A percentile compares a stretch with the other conserved stretches of the same genome.
phyloP scores from a whole-genome alignment of 2,888 invertebrate genomes.

The Electrophaes corylata region DNA sequence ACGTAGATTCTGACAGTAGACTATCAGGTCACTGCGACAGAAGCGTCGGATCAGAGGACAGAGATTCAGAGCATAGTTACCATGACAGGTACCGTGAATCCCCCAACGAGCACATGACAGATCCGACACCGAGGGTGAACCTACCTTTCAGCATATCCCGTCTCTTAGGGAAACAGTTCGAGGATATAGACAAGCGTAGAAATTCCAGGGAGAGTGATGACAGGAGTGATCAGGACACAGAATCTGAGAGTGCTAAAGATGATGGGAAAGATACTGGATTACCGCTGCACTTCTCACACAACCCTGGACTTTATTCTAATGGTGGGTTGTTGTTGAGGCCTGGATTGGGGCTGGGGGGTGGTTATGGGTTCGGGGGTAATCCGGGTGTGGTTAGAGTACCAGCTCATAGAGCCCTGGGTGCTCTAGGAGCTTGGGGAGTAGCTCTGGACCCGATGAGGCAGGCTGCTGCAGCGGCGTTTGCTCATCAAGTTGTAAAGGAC shows the following conservation, averaged over 20 bases:
- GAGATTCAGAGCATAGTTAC: conserved; percentile 83
- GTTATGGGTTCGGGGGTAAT: conserved; percentile 84
- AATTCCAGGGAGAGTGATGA: conserved; percentile 80
- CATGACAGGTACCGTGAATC: conserved; percentile 77
- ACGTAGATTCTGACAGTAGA: conserved; percentile 87
- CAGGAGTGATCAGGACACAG: conserved; percentile 79
- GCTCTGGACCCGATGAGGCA: conserved; percentile 86
- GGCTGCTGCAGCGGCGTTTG: conserved; percentile 89
- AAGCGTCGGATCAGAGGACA: conserved; percentile 82
- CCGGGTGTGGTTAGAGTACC: conserved; percentile 93
- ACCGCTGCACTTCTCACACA: conserved; percentile 73
- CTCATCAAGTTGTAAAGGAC: conserved; percentile 92
- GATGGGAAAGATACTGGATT: conserved; percentile 69
- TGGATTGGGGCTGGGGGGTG: conserved; percentile 76
- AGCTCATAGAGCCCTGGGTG: conserved; percentile 87
- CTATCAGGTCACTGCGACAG: conserved; percentile 81
- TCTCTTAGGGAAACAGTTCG: conserved; percentile 90
- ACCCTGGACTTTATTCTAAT: conserved; percentile 71
- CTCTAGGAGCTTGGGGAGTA: conserved; percentile 83
- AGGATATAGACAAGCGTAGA: conserved; percentile 83
- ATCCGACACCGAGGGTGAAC: conserved; percentile 81
- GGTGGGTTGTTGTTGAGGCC: conserved; percentile 73
- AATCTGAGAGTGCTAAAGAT: conserved; percentile 79
- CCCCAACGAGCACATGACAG: conserved; percentile 79
- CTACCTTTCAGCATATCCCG: conserved; percentile 93